A percentile compares a stretch with the other conserved stretches of the same genome.
phyloP scores from a whole-genome alignment of 35 echinoderm and acorn worm genomes.

The Apostichopus californicus region DNA sequence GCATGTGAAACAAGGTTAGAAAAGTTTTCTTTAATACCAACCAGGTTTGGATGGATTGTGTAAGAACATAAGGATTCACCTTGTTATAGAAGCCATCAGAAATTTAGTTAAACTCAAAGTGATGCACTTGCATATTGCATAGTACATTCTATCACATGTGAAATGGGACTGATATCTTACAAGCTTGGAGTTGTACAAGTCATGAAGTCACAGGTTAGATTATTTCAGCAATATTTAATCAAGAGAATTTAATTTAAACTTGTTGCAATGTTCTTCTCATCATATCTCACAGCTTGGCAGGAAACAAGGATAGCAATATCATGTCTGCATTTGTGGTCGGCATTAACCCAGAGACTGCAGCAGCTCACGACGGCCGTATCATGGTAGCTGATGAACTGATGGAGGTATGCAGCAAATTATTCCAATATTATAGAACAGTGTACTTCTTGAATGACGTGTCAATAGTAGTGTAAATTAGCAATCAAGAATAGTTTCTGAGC shows the following conservation, averaged over 20 bases:
- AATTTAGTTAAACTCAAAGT: no score
- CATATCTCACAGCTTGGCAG: constrained; percentile 68
- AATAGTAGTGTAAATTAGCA: no score
- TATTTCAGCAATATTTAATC: no score
- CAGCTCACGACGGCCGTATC: constrained; percentile 73
- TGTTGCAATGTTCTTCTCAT: not conserved
- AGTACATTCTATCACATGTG: not conserved
- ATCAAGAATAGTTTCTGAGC: no score
- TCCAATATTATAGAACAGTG: not conserved
- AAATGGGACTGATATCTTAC: no score
- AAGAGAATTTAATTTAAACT: no score
- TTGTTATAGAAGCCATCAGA: no score
- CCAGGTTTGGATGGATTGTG: not conserved
- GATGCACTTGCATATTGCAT: no score
- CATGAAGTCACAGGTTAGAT: no score
- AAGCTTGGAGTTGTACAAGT: no score
- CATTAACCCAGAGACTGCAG: constrained; percentile 72
- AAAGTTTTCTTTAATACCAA: not conserved
- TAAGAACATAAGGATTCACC: no score
- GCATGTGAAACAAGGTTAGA: not conserved
- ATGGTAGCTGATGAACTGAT: constrained; percentile 85
- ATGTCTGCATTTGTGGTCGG: constrained; percentile 94
- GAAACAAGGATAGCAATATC: constrained; percentile 81
- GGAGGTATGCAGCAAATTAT: constrained; percentile 60
- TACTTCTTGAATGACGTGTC: no score